phyloP scores from a whole-genome alignment of 2,888 invertebrate genomes.

The Netelia virgata region DNA sequence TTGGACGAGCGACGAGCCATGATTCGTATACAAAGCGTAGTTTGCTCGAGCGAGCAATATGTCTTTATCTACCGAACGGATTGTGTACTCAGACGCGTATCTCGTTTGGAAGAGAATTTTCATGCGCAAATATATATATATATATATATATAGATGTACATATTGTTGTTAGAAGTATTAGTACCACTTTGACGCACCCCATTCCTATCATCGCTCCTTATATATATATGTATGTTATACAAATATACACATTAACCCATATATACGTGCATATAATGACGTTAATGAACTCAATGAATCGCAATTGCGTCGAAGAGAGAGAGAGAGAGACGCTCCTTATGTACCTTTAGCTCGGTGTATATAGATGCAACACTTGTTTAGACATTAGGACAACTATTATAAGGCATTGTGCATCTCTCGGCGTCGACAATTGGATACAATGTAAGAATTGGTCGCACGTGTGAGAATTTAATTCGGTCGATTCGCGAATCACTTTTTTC shows the following conservation, averaged over 20 bases:
- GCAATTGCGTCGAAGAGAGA: slow-evolving; percentile 62
- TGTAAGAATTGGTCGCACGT: background rate
- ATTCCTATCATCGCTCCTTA: too few relatives aligned
- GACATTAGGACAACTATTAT: slow-evolving; percentile 27
- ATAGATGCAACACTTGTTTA: slow-evolving; percentile 6
- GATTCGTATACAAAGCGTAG: slow-evolving; percentile 2
- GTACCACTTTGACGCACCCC: too few relatives aligned
- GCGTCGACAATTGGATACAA: slow-evolving; percentile 2
- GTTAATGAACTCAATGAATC: slow-evolving; percentile 66
- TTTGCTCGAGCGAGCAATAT: background rate
- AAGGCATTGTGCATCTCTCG: background rate
- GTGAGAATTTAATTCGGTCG: background rate
- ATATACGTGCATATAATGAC: slow-evolving; percentile 24
- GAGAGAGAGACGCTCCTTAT: slow-evolving; percentile 12
- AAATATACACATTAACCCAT: slow-evolving; percentile 2
- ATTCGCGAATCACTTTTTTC: background rate
- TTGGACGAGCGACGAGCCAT: background rate
- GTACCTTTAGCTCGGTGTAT: slow-evolving; percentile 24
- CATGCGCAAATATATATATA: background rate
- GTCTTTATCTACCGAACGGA: slow-evolving; percentile 4
- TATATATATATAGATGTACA: too few relatives aligned
- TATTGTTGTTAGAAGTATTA: background rate
- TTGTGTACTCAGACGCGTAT: background rate
- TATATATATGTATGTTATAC: background rate
- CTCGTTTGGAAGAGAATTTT: background rate